A percentile compares a stretch with the other conserved stretches of the same genome.
These are phyloP conservation scores for Apodemia duryi DNA, from an alignment of 2,888 invertebrate species.

Conservation along the genomic window DNA sequence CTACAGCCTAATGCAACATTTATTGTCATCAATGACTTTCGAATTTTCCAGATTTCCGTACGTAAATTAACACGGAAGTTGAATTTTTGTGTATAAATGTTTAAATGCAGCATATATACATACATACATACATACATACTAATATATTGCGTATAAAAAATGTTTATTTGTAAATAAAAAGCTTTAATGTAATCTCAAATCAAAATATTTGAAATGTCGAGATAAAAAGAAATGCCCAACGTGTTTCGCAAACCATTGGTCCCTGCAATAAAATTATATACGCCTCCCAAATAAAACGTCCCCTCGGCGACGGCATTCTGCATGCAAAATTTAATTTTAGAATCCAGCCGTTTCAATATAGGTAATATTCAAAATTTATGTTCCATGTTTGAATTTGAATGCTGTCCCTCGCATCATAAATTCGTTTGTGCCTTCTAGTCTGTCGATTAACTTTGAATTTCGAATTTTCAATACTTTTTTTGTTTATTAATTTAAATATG, in stretches of 20 bases:
- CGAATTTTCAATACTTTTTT: constrained; percentile 21
- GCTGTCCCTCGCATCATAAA: constrained; percentile 57
- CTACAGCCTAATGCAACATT: too few relatives aligned
- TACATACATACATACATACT: too few relatives aligned
- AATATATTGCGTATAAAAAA: too few relatives aligned
- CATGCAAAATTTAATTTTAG: constrained; percentile 79
- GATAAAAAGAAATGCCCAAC: constrained; percentile 53
- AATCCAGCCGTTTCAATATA: constrained; percentile 74
- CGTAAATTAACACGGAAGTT: too few relatives aligned
- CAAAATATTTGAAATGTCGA: constrained; percentile 12
- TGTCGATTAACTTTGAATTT: constrained; percentile 29
- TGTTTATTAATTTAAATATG: too few relatives aligned
- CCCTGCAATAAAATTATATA: constrained; percentile 77
- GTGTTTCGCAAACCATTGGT: constrained; percentile 74
- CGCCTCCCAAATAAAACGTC: constrained; percentile 76
- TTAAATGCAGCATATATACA: too few relatives aligned
- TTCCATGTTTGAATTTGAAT: constrained; percentile 66
- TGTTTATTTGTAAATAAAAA: too few relatives aligned
- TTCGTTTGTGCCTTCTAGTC: constrained; percentile 42
- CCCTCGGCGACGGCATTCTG: constrained; percentile 56
- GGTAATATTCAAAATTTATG: constrained; percentile 76
- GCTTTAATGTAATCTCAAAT: background rate
- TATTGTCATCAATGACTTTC: too few relatives aligned
- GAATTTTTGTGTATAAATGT: too few relatives aligned
- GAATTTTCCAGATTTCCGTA: too few relatives aligned